Conservation (phyloP, 2,797 vertebrate genomes). For the Triplophysa yarkandensis region DNA sequence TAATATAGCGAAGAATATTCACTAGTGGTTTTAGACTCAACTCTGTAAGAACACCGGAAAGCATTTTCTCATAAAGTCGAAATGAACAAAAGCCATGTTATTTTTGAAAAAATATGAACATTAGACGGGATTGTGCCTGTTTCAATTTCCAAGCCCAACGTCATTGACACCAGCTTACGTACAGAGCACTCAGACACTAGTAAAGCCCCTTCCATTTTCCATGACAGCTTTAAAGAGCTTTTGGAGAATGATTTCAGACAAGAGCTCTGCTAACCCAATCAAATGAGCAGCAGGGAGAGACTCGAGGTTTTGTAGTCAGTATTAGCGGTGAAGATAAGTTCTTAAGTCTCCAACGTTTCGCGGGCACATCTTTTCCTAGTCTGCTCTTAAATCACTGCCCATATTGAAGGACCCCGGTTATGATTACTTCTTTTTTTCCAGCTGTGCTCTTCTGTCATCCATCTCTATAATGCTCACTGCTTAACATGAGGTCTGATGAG, state of each 20-base stretch:
- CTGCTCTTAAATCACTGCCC: constrained; percentile 44
- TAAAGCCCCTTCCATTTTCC: constrained; percentile 20
- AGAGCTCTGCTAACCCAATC: constrained; percentile 41
- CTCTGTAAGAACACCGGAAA: neutral
- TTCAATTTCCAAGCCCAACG: constrained; percentile 23
- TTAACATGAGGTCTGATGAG: neutral
- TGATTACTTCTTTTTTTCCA: constrained; percentile 35
- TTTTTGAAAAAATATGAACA: neutral
- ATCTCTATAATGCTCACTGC: constrained; percentile 15
- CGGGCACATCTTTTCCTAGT: constrained; percentile 9
- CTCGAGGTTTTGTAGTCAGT: constrained; percentile 20
- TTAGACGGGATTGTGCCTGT: neutral
- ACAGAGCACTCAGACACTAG: neutral
- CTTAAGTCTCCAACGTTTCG: neutral
- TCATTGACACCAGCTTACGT: constrained; percentile 12
- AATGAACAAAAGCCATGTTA: neutral
- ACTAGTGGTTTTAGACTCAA: neutral
- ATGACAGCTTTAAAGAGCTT: constrained; percentile 14
- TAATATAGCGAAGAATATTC: neutral
- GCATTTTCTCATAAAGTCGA: neutral
- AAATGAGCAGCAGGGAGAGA: constrained; percentile 33
- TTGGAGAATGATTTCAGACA: constrained; percentile 25
- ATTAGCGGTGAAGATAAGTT: constrained; percentile 9
- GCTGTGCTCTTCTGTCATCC: constrained; percentile 1
- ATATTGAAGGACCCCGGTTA: constrained; percentile 7